Evolutionary conservation across 2,113 vertebrate genomes (phyloP).

Genomic region (Tachysurus fulvidraco): DNA sequence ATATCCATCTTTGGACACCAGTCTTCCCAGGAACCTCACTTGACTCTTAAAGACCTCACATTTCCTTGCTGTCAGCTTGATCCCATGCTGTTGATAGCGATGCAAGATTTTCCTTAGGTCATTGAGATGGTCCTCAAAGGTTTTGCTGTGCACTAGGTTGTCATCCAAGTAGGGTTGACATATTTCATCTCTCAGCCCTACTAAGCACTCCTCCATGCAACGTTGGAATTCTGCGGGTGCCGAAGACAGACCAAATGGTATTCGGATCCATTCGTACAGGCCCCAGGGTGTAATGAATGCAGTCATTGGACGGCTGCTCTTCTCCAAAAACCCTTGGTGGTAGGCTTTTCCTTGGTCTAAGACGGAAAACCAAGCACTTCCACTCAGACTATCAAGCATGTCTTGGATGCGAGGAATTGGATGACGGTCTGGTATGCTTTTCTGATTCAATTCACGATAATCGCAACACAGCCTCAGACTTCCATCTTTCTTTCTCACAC

Average conservation of each 20-base stretch:
- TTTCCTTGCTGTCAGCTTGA: not conserved
- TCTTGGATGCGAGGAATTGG: not conserved
- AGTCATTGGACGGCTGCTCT: too few species aligned
- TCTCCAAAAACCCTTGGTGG: too few species aligned
- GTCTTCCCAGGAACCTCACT: not conserved
- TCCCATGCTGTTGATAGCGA: not conserved
- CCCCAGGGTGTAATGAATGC: too few species aligned
- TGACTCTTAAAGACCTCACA: not conserved
- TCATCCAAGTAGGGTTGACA: not conserved
- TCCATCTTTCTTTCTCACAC: not conserved
- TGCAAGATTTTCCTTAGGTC: not conserved
- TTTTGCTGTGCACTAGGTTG: not conserved
- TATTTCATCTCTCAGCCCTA: not conserved
- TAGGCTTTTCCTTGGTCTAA: not conserved
- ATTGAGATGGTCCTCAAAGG: not conserved
- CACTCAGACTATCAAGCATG: not conserved
- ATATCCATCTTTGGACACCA: not conserved
- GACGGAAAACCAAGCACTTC: not conserved
- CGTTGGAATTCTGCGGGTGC: not conserved
- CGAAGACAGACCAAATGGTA: not conserved
- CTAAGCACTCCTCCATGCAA: not conserved
- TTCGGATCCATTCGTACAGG: too few species aligned
- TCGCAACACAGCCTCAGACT: not conserved
- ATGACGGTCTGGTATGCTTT: not conserved
- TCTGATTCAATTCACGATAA: not conserved